phyloP scores from a whole-genome alignment of 2,888 invertebrate genomes.

The Noctua janthina region DNA sequence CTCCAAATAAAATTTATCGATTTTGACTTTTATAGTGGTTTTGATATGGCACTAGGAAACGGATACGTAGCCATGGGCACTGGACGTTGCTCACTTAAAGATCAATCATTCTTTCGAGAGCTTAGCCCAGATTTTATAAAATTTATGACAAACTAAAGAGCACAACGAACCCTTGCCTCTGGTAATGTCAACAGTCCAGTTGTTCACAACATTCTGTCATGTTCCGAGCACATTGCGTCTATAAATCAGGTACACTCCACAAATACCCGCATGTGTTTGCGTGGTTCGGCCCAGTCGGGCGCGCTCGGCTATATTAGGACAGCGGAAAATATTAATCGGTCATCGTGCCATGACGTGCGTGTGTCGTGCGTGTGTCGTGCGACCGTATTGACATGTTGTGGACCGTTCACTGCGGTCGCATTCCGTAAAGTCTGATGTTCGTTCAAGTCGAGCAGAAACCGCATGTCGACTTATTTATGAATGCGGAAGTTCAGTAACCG shows the following conservation, averaged over 20 bases:
- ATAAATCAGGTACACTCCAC: conserved; percentile 45
- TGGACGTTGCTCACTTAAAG: neutral
- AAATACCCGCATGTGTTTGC: conserved; percentile 36
- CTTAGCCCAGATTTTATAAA: neutral
- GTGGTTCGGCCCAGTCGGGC: conserved; percentile 28
- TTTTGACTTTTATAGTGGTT: neutral
- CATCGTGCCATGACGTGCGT: conserved; percentile 17
- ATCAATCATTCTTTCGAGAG: neutral
- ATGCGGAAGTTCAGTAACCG: conserved; percentile 31
- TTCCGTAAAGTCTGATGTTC: conserved; percentile 24
- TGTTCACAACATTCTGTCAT: conserved; percentile 19
- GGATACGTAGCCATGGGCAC: too few species aligned
- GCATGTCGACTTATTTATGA: conserved; percentile 1
- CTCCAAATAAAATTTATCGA: neutral
- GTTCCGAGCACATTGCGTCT: conserved; percentile 14
- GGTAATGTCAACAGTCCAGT: conserved; percentile 2
- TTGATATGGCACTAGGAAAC: neutral
- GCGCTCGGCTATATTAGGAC: conserved; percentile 43
- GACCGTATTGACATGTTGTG: neutral
- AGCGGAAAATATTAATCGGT: conserved; percentile 38
- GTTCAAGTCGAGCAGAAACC: conserved; percentile 17
- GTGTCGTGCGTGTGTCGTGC: conserved; percentile 1
- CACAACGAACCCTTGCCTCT: conserved; percentile 5
- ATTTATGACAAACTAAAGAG: neutral
- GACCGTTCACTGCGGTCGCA: conserved; percentile 16